Conservation (phyloP, 2,113 vertebrate species). For the Lethenteron camtschaticum region DNA sequence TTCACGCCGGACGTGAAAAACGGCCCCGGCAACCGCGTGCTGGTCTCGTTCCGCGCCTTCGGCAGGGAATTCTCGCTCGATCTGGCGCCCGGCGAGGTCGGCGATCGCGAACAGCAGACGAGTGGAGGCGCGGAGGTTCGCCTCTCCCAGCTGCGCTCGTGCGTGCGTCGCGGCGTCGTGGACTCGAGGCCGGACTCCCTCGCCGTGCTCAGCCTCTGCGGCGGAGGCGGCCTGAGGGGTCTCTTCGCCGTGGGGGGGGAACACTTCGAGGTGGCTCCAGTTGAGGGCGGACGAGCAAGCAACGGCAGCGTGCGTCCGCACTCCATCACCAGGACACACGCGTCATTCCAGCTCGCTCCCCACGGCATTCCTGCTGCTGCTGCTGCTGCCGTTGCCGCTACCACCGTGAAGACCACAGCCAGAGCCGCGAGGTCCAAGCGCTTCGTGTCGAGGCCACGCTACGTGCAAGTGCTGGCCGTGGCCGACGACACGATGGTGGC, state of each 20-base stretch:
- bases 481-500: conserved; percentile 64
- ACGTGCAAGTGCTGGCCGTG: conserved; percentile 84
- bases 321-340: conserved; percentile 33
- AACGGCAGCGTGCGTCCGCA: conserved; percentile 22
- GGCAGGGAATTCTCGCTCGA: conserved; percentile 56
- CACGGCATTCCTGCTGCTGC: not conserved
- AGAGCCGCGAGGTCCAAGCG: conserved; percentile 20
- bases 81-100: conserved; percentile 47
- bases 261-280: conserved; percentile 47
- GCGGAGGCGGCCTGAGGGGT: conserved; percentile 35
- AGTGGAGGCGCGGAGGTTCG: conserved; percentile 14
- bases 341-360: too few relatives aligned
- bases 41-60: too few relatives aligned
- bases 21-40: too few relatives aligned
- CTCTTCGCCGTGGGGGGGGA: conserved; percentile 52
- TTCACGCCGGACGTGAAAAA: too few relatives aligned
- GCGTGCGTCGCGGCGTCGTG: conserved; percentile 60
- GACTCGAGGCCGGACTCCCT: conserved; percentile 53
- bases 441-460: conserved; percentile 61
- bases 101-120: conserved; percentile 21
- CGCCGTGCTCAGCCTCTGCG: conserved; percentile 56
- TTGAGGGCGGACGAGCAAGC: conserved; percentile 20
- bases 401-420: conserved; percentile 16
- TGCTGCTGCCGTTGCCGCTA: not conserved
- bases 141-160: conserved; percentile 20